phyloP scores from a whole-genome alignment of 1,140 invertebrate species.

The Dendroctonus valens region DNA sequence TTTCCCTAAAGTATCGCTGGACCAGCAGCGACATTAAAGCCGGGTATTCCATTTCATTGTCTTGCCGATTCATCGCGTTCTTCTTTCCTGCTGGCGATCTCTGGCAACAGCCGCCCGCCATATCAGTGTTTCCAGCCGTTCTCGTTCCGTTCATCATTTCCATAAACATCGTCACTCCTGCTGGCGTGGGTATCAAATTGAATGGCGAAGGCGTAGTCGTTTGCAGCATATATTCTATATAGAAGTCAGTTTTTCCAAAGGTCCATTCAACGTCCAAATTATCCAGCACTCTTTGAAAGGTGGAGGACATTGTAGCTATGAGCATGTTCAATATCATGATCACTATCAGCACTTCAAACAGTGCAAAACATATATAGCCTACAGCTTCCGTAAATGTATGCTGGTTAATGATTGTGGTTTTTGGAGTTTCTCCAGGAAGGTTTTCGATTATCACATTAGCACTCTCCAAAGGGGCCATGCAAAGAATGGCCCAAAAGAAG shows the following conservation, averaged over 20 bases:
- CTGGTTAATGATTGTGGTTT: constrained; percentile 53
- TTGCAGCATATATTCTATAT: constrained; percentile 58
- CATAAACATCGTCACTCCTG: constrained; percentile 49
- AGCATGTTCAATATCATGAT: constrained; percentile 76
- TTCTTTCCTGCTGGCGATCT: not conserved
- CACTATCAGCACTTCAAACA: constrained; percentile 67
- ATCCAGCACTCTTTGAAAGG: constrained; percentile 65
- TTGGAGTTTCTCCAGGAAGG: constrained; percentile 52
- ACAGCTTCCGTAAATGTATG: constrained; percentile 62
- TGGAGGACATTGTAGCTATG: constrained; percentile 75
- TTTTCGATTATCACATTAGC: constrained; percentile 64
- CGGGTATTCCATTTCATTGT: constrained; percentile 47
- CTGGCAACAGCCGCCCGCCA: constrained; percentile 30
- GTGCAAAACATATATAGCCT: constrained; percentile 63
- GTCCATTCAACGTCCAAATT: constrained; percentile 62
- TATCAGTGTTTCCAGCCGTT: constrained; percentile 26
- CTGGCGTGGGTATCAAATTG: constrained; percentile 57
- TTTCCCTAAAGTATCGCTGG: constrained; percentile 57
- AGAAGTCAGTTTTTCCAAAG: constrained; percentile 60
- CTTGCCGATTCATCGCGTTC: constrained; percentile 9
- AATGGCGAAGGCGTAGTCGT: constrained; percentile 58
- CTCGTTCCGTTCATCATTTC: constrained; percentile 50
- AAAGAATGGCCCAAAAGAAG: constrained; percentile 75
- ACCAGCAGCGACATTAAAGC: constrained; percentile 56
- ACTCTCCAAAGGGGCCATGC: constrained; percentile 65